Evolutionary conservation across 2,888 invertebrate species (phyloP).

Genomic region (Rhopalosiphum nymphaeae): DNA sequence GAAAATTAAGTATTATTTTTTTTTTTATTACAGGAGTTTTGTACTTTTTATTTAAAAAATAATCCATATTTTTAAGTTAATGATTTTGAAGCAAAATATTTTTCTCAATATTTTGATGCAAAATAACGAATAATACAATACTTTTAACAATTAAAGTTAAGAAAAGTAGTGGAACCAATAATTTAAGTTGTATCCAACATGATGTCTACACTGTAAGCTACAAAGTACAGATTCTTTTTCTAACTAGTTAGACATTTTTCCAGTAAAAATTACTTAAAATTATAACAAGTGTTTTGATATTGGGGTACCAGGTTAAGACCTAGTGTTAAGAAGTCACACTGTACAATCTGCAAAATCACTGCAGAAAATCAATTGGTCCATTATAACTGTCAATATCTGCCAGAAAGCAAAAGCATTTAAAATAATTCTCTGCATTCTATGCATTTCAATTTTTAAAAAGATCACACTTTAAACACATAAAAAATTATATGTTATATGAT

Average conservation of each 20-base stretch:
- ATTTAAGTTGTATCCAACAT: background rate
- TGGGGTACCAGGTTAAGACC: background rate
- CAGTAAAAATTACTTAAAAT: background rate
- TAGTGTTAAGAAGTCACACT: background rate
- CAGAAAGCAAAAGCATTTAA: background rate
- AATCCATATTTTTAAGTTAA: background rate
- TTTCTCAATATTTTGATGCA: background rate
- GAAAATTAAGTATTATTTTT: too few species aligned
- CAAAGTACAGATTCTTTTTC: background rate
- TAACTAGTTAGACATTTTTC: background rate
- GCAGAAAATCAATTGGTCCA: background rate
- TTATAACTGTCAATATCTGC: background rate
- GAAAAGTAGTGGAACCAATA: background rate
- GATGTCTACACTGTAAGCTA: background rate
- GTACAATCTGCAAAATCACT: background rate
- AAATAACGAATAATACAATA: background rate
- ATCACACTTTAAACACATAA: background rate
- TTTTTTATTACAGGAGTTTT: background rate
- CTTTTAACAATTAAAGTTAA: background rate
- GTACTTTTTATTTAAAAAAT: background rate
- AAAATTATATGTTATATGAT: background rate
- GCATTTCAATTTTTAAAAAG: background rate
- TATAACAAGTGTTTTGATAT: background rate
- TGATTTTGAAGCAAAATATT: background rate
- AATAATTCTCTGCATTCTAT: background rate